These are phyloP conservation scores for Polymixis lichenea DNA, from an alignment of 2,888 invertebrate species.

Conservation along the genomic window DNA sequence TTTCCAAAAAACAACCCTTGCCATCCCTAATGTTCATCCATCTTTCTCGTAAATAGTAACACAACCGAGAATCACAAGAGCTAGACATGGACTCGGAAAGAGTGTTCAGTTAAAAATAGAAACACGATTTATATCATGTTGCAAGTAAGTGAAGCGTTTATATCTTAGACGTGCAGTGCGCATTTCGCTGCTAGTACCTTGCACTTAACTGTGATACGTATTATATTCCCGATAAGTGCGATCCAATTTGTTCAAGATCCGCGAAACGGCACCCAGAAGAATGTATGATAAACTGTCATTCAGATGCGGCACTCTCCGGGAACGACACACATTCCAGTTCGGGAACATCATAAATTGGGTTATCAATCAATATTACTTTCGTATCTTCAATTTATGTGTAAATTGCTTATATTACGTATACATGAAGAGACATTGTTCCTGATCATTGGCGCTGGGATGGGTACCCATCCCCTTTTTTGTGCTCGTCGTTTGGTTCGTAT, in stretches of 20 bases:
- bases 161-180: constrained; percentile 49
- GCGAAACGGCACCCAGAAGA: constrained; percentile 70
- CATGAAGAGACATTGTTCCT: constrained; percentile 67
- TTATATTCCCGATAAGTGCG: constrained; percentile 72
- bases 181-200: constrained; percentile 56
- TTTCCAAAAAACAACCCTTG: constrained; percentile 8
- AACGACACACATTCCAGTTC: constrained; percentile 68
- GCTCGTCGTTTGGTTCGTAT: constrained; percentile 47
- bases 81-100: constrained; percentile 37
- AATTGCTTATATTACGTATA: constrained; percentile 71
- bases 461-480: constrained; percentile 63
- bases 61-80: constrained; percentile 38
- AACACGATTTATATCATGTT: constrained; percentile 55
- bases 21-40: constrained; percentile 28
- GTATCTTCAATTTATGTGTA: constrained; percentile 74
- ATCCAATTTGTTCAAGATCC: constrained; percentile 77
- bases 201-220: constrained; percentile 66
- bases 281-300: constrained; percentile 75
- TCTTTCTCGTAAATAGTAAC: constrained; percentile 33
- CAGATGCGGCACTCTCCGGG: constrained; percentile 67
- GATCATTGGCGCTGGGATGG: constrained; percentile 63
- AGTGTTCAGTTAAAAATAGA: constrained; percentile 45
- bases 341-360: constrained; percentile 75
- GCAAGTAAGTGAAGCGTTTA: constrained; percentile 54
- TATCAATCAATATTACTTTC: constrained; percentile 82